Base-by-base conservation (phyloP, 2,797 vertebrate genomes). In the Hoplostethus atlanticus region DNA sequence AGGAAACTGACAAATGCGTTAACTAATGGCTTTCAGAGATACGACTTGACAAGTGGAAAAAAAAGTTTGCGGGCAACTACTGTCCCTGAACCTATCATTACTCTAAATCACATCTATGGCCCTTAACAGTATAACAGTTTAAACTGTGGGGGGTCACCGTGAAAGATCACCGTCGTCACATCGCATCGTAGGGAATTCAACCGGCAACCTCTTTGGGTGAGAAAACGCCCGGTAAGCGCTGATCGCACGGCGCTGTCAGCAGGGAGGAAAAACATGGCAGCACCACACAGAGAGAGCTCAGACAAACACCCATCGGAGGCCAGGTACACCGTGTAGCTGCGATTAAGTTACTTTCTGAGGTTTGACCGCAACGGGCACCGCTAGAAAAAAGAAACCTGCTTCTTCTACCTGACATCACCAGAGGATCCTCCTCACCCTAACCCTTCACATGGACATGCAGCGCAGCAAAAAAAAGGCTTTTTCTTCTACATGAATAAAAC, bases 171-270 rank as follows among this genome's bases (percentile, higher is more conserved):
- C 21, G 21, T 21, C 21, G 21, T 21, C 21, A 21, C 21, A 1
- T 21, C 21, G 21, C 21, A 21, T 21, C 21, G 21, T 1, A 1
- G 21, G 21, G 21, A 21, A 1, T 21, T 21, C 21, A 21, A 21
- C 21, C 21, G 21, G 21, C 21, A 21, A 21, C 21, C 21, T 21
- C 21, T 21, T 21, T 21, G 21, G 64, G 73, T 42, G 81, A 77
- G 77, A 88, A 85, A 91, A 83, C 83, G 86, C 83, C 25, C 66
- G 54, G 64, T 44, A 17, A 79, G 80, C 51, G 3, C 70, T 60
- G 72, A 82, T 80, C 86, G 70, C 44, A 74, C 75, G 3, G 47
- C 0, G 31, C 84, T 85, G 88, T 86, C 82, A 88, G 84, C 81
- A 68, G 68, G 72, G 61, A 57, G 28, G 17, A 62, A 78, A 76